These are phyloP conservation scores for Gymnocheta viridis DNA, from an alignment of 2,888 invertebrate species.

Conservation along the genomic window DNA sequence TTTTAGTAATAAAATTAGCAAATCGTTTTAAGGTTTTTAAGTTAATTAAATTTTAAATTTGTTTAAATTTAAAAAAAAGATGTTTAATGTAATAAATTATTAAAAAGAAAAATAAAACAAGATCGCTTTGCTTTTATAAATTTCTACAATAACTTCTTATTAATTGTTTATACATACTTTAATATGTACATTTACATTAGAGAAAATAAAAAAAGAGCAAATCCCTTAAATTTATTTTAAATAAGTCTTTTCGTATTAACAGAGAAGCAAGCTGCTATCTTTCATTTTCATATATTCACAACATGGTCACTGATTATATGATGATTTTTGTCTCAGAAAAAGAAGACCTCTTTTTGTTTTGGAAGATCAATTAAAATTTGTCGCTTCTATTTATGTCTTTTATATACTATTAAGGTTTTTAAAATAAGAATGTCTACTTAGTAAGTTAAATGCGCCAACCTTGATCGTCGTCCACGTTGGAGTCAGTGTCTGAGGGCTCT, in stretches of 20 bases:
- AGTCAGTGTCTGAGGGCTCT: slow-evolving; percentile 91
- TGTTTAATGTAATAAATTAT: slow-evolving; percentile 40
- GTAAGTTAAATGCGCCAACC: slow-evolving; percentile 87
- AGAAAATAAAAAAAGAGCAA: slow-evolving; percentile 51
- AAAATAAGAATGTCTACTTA: slow-evolving; percentile 5
- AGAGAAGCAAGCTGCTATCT: slow-evolving; percentile 21
- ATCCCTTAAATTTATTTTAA: slow-evolving; percentile 22
- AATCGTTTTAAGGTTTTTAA: slow-evolving; percentile 38
- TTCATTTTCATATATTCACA: background rate
- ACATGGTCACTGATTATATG: slow-evolving; percentile 17
- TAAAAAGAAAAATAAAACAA: slow-evolving; percentile 67
- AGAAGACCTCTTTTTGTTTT: slow-evolving; percentile 37
- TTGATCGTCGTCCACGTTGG: slow-evolving; percentile 88
- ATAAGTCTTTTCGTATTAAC: slow-evolving; percentile 63
- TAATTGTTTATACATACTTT: slow-evolving; percentile 45
- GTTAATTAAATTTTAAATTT: slow-evolving; percentile 48
- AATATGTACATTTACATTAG: slow-evolving; percentile 23
- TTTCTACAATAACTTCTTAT: slow-evolving; percentile 68
- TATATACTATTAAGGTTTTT: slow-evolving; percentile 31
- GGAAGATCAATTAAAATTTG: slow-evolving; percentile 61
- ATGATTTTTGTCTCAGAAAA: slow-evolving; percentile 25
- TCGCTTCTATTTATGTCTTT: slow-evolving; percentile 54
- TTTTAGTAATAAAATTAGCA: slow-evolving; percentile 36
- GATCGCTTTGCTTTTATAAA: slow-evolving; percentile 65
- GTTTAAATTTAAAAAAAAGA: slow-evolving; percentile 58